Evolutionary conservation across 1,140 invertebrate genomes (phyloP).

Genomic region (Trachymyrmex septentrionalis): DNA sequence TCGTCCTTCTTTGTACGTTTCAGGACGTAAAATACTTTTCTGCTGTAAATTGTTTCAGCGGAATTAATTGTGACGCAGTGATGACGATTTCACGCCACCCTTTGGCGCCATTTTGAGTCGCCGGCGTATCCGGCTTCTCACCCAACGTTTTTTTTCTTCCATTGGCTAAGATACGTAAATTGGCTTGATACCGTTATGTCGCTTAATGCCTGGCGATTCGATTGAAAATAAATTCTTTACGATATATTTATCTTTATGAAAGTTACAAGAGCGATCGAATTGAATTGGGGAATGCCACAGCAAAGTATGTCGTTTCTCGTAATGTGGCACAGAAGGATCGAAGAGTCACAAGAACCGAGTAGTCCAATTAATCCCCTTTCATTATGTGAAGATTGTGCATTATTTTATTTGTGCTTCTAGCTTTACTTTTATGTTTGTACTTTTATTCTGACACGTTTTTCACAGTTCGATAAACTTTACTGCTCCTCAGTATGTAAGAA

Average conservation of each 20-base stretch:
- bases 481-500: background rate
- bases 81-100: background rate
- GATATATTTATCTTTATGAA: no score
- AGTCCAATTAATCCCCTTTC: background rate
- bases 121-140: no score
- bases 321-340: no score
- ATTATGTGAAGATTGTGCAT: background rate
- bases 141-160: no score
- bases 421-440: background rate
- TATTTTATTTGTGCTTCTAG: background rate
- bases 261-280: no score
- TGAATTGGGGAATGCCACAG: no score
- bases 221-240: no score
- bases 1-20: constrained; percentile 36
- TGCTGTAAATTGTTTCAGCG: constrained; percentile 1
- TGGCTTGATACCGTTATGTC: no score
- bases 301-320: no score
- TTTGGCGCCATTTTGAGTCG: no score
- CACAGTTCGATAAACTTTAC: background rate
- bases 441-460: background rate
- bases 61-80: background rate
- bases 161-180: no score
- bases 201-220: no score
- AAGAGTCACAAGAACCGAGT: background rate
- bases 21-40: background rate